Conservation (phyloP, 2,888 invertebrate species). For the Cyclophora albipunctata region DNA sequence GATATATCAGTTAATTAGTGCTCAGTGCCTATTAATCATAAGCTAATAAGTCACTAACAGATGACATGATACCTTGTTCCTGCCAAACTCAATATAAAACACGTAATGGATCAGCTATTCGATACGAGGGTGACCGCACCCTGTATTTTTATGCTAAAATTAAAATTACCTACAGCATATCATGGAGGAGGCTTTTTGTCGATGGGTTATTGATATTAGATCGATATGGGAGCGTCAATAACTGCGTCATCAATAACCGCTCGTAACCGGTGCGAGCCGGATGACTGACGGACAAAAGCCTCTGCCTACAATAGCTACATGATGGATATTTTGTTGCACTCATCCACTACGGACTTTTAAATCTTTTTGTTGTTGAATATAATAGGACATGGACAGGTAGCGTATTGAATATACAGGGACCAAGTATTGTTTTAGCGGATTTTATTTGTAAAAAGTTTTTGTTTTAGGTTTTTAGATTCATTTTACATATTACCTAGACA, state of each 20-base stretch:
- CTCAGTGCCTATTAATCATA: too few species aligned
- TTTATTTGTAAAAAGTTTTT: too few species aligned
- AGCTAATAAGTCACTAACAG: too few species aligned
- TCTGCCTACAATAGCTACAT: constrained; percentile 31
- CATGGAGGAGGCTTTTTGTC: constrained; percentile 56
- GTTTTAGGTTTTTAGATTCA: too few species aligned
- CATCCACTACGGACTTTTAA: constrained; percentile 12
- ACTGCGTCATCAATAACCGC: constrained; percentile 53
- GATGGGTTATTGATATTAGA: constrained; percentile 69
- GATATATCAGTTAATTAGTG: too few species aligned
- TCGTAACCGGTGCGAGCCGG: constrained; percentile 27
- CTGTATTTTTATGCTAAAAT: constrained; percentile 56
- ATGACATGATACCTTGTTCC: too few species aligned
- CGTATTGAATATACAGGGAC: too few species aligned
- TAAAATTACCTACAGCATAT: constrained; percentile 57
- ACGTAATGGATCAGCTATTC: constrained; percentile 23
- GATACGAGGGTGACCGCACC: constrained; percentile 48
- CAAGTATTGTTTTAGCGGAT: too few species aligned
- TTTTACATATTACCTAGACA: too few species aligned
- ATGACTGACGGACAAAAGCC: constrained; percentile 41
- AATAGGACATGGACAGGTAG: too few species aligned
- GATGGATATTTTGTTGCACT: constrained; percentile 29
- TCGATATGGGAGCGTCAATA: constrained; percentile 55
- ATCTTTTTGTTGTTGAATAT: too few species aligned
- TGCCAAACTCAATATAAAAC: neutral